A percentile compares a stretch with the other conserved stretches of the same genome.
Evolutionary conservation across 2,888 invertebrate species (phyloP).

Genomic region (Athalia circularis): DNA sequence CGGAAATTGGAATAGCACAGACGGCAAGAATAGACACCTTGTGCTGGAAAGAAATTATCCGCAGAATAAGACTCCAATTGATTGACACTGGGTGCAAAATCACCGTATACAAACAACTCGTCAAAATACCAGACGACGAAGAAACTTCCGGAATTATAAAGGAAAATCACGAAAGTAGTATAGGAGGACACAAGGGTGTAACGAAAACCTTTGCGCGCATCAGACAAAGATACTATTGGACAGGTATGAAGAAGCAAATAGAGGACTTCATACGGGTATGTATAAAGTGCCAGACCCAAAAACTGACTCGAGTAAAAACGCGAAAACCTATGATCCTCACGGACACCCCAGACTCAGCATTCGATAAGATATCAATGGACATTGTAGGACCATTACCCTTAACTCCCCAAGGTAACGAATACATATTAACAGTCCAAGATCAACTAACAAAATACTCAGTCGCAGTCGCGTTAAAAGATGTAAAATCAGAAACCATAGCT

Average conservation of each 20-base stretch:
- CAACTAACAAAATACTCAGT: conserved; percentile 35
- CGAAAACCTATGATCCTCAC: conserved; percentile 49
- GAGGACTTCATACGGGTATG: conserved; percentile 40
- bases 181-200: conserved; percentile 49
- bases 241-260: conserved; percentile 37
- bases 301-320: conserved; percentile 47
- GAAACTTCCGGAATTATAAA: conserved; percentile 28
- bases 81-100: conserved; percentile 2
- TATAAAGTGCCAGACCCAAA: conserved; percentile 45
- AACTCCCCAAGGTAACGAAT: conserved; percentile 4
- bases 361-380: conserved; percentile 49
- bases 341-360: conserved; percentile 42
- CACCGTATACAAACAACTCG: conserved; percentile 35
- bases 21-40: conserved; percentile 33
- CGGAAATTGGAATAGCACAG: conserved; percentile 28
- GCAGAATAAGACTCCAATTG: background rate
- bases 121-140: conserved; percentile 22
- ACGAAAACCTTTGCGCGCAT: conserved; percentile 47
- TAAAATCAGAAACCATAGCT: conserved; percentile 7
- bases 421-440: conserved; percentile 40
- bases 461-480: conserved; percentile 12
- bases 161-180: conserved; percentile 13
- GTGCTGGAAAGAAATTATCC: conserved; percentile 15
- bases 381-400: conserved; percentile 48
- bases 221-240: conserved; percentile 30